Conservation (phyloP, 2,888 invertebrate species). For the Dorcus parallelipipedus region DNA sequence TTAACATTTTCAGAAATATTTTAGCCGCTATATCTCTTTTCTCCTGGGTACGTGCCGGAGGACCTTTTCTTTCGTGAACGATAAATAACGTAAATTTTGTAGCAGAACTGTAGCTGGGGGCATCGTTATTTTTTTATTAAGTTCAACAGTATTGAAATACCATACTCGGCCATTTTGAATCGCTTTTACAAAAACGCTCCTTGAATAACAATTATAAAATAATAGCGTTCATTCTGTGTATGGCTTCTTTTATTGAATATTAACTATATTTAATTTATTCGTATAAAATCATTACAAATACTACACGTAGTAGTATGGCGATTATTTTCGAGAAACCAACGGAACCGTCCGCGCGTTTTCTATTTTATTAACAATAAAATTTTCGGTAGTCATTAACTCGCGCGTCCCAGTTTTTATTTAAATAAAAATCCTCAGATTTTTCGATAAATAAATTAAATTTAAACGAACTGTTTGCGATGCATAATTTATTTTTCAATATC, state of each 20-base stretch:
- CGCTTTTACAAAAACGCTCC: slow-evolving; percentile 22
- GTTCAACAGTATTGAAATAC: slow-evolving; percentile 11
- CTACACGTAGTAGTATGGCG: slow-evolving; percentile 9
- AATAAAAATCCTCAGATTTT: neutral
- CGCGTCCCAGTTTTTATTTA: too few relatives aligned
- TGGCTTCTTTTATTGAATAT: slow-evolving; percentile 12
- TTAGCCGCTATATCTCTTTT: neutral
- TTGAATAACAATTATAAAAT: slow-evolving; percentile 26
- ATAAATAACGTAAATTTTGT: too few relatives aligned
- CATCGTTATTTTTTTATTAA: neutral
- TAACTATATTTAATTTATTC: slow-evolving; percentile 14
- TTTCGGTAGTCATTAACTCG: too few relatives aligned
- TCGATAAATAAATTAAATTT: neutral
- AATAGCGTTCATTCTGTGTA: slow-evolving; percentile 22
- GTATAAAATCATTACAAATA: slow-evolving; percentile 10
- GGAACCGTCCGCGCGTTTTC: too few relatives aligned
- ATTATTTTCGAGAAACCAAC: neutral
- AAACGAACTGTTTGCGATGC: neutral
- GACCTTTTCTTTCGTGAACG: too few relatives aligned
- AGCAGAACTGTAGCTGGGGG: too few relatives aligned
- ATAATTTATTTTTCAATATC: slow-evolving; percentile 1
- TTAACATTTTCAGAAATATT: slow-evolving; percentile 19
- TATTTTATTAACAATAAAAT: too few relatives aligned
- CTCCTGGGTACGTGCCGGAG: too few relatives aligned
- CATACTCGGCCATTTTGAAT: slow-evolving; percentile 27